Evolutionary conservation across 2,888 invertebrate species (phyloP).

Genomic region (Actias luna): DNA sequence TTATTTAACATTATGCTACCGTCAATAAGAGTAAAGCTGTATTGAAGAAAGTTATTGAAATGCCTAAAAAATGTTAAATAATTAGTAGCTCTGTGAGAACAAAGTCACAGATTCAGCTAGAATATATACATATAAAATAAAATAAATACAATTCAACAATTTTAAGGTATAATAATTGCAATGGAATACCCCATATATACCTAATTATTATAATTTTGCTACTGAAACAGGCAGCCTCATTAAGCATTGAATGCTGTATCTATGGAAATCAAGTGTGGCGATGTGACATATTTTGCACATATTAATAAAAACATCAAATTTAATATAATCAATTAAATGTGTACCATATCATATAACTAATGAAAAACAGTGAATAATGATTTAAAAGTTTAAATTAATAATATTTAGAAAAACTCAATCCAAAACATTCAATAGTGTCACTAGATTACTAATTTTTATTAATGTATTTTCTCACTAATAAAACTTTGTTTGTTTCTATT

Average conservation of each 20-base stretch:
- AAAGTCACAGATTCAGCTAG: too few relatives aligned
- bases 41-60: too few relatives aligned
- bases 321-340: not conserved
- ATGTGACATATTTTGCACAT: not conserved
- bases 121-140: too few relatives aligned
- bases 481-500: constrained; percentile 19
- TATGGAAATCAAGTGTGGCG: not conserved
- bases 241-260: not conserved
- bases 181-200: too few relatives aligned
- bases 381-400: not conserved
- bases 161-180: too few relatives aligned
- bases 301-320: not conserved
- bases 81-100: not conserved
- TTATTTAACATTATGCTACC: too few relatives aligned
- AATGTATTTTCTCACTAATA: not conserved
- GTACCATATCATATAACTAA: not conserved
- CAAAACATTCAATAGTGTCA: not conserved
- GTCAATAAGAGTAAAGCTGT: too few relatives aligned
- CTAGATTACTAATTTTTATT: too few relatives aligned
- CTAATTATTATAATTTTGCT: too few relatives aligned
- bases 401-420: not conserved
- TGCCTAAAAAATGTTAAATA: not conserved
- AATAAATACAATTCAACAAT: too few relatives aligned
- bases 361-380: not conserved
- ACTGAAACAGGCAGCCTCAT: too few relatives aligned